Base-by-base conservation (phyloP, 2,113 vertebrate genomes). In the Danio rerio region DNA sequence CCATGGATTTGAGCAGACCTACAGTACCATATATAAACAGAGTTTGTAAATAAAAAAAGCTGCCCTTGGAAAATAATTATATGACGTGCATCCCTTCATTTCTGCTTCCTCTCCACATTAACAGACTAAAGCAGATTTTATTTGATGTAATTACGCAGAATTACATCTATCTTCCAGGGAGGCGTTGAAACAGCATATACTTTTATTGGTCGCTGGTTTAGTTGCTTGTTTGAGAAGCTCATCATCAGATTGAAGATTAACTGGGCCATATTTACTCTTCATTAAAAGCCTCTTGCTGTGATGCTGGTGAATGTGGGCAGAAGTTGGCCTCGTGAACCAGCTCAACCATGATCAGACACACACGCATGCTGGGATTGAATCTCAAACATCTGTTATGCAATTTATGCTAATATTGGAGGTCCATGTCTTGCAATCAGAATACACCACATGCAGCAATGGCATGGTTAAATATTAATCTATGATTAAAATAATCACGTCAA, bases 231-330 rank as follows among this genome's bases (percentile, higher is more conserved):
- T 66, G 9, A 86, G 56, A 42, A 79, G 50, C 31, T 31, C 52
- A 79, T 81, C 49, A 69, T 85, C 49, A 78, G 84, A 85, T 80
- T 43, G 21, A 55, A 72, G 70, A 84, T 83, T 87, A 82, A 61
- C 49, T 47, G 81, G 56, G 84, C 49, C 59, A 71, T 77, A 82
- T 86, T 81, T 86, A 42, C 50, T 71, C 42, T 80, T 80, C 21
- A 73, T 81, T 76, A 20, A 63, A 86, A 81, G 47, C 86, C 42
- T 85, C 58, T 76, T 72, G 63, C 47, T 59, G 68, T 5, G 62
- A 43, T 21, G 2, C 47, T 16, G 49, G 80, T 16, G 50, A 80
- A 53, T 18, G 52, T 70, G 53, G 55, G 56, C 69, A n/a, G 45
- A 40, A 65, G 71, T 47, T 7, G 9, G 13, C 11, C 31, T 62